Evolutionary conservation across 2,113 vertebrate species (phyloP).

Genomic region (Tor tambroides): DNA sequence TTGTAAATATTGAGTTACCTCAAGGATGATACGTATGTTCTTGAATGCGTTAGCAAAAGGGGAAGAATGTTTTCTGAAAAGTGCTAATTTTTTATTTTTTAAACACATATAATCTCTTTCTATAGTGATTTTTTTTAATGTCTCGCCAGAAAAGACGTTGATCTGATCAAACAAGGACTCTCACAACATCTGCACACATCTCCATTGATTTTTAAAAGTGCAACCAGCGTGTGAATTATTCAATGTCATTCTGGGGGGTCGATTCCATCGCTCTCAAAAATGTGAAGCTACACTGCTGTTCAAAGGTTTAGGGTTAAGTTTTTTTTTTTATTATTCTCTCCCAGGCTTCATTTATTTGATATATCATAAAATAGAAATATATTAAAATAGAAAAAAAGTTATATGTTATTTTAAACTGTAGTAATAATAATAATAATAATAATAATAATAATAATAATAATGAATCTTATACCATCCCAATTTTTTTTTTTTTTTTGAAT

Average conservation of each 20-base stretch:
- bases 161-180: background rate
- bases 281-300: background rate
- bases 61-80: background rate
- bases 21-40: background rate
- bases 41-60: background rate
- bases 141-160: background rate
- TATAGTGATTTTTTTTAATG: background rate
- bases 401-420: too few species aligned
- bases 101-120: background rate
- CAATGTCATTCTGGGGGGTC: background rate
- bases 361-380: too few species aligned
- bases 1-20: background rate
- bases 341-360: background rate
- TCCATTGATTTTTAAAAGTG: background rate
- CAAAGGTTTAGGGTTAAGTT: background rate
- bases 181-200: background rate
- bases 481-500: too few species aligned
- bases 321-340: background rate
- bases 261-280: background rate
- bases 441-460: too few species aligned
- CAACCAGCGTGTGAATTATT: background rate
- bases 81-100: background rate
- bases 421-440: too few species aligned
- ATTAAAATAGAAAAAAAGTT: too few species aligned
- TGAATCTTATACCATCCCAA: too few species aligned